phyloP scores from a whole-genome alignment of 1,140 invertebrate species.

The Nylanderia fulva region DNA sequence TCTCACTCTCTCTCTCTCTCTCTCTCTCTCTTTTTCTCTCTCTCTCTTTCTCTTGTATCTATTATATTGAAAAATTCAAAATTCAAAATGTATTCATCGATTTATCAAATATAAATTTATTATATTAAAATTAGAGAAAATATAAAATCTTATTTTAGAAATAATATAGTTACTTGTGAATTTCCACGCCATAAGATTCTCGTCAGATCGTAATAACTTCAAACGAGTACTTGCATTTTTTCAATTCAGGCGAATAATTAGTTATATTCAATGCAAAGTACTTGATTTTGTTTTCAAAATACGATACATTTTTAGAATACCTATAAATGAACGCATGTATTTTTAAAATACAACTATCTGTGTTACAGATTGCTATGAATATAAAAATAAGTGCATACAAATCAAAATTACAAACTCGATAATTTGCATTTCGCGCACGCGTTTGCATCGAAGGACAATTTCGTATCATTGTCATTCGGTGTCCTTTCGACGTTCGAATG shows the following conservation, averaged over 20 bases:
- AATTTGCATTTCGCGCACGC: conserved; percentile 21
- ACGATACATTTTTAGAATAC: not conserved
- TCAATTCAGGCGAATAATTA: not conserved
- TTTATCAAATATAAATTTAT: not conserved
- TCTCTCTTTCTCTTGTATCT: not conserved
- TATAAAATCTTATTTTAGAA: not conserved
- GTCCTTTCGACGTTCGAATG: conserved; percentile 2
- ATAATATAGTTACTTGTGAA: not conserved
- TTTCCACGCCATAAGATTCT: not conserved
- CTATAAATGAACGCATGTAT: not conserved
- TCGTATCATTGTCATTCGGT: not conserved
- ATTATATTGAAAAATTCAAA: not conserved
- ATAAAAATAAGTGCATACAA: not conserved
- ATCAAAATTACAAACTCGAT: conserved; percentile 14
- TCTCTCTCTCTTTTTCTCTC: not conserved
- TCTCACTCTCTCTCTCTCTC: too few species aligned
- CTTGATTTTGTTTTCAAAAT: not conserved
- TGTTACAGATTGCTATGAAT: not conserved
- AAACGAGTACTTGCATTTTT: not conserved
- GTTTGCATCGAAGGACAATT: not conserved
- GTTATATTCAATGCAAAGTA: not conserved
- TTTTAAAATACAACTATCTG: conserved; percentile 13
- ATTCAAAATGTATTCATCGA: not conserved
- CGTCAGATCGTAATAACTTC: not conserved
- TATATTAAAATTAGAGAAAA: not conserved